Base-by-base conservation (phyloP, 35 echinoderm and acorn worm genomes). In the Lytechinus variegatus region DNA sequence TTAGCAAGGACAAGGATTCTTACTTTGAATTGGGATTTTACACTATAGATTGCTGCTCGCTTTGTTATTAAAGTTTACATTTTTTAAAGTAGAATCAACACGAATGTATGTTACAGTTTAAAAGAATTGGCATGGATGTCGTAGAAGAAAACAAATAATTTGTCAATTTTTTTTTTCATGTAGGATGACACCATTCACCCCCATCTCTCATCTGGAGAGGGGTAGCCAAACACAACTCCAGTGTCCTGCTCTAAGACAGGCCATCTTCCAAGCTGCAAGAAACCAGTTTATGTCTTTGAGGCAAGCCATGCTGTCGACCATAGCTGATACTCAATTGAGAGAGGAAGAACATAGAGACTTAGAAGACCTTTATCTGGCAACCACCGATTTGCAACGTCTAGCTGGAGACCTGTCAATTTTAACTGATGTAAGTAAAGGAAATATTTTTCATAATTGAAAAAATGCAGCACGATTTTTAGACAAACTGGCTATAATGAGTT, bases 161-260 rank as follows among this genome's bases (percentile, higher is more conserved):
- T n/a, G n/a, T n/a, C n/a, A n/a, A n/a, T n/a, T n/a, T n/a, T n/a
- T n/a, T n/a, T n/a, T 19, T 16, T 56, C 3, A 19, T 29, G 56
- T 27, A 93, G 91, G 91, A 93, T 93, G 91, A 93, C 91, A 53
- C 91, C 91, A 56, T 93, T 54, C 91, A 93, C 91, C 16, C 91
- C 91, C 52, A 56, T 93, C 56, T 93, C 91, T 53, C 91, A 93
- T 24, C 54, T 93, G 11, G 91, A 93, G 54, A 54, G 91, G 54
- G 52, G 52, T 93, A 56, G 91, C 91, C 52, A 54, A 27, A 54
- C 91, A 54, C 91, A 93, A 56, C 54, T 93, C 24, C 91, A 93
- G 53, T 93, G 91, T 27, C 91, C 91, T 27, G 91, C 91, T 10
- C 91, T 93, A 9, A 93, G 91, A 53, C 91, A 93, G 16, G 91